phyloP scores from a whole-genome alignment of 2,888 invertebrate species.

The Hirtodrosophila confusa region DNA sequence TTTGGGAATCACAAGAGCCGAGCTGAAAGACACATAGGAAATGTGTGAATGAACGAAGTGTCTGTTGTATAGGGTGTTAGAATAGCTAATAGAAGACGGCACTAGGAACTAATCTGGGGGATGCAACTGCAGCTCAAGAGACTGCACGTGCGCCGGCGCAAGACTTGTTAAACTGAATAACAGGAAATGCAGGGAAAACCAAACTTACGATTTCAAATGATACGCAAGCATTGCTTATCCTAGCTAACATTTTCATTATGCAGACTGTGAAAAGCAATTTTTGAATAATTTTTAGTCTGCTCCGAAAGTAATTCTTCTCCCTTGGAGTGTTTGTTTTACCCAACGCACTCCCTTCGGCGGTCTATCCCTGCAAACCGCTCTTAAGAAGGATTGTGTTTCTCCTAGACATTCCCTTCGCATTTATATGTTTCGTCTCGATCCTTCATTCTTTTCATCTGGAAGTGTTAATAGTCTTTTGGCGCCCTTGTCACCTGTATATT shows the following conservation, averaged over 20 bases:
- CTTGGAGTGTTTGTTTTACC: too few species aligned
- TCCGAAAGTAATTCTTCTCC: too few species aligned
- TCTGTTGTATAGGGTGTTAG: constrained; percentile 1
- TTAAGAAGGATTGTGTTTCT: too few species aligned
- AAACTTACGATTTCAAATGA: not conserved
- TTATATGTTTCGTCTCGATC: too few species aligned
- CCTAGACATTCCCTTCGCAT: too few species aligned
- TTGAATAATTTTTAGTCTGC: too few species aligned
- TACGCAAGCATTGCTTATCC: constrained; percentile 4
- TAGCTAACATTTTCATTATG: not conserved
- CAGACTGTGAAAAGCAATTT: too few species aligned
- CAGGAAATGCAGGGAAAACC: constrained; percentile 13
- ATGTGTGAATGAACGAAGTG: constrained; percentile 15
- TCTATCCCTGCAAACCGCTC: too few species aligned
- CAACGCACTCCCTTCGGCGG: too few species aligned
- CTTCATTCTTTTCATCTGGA: too few species aligned
- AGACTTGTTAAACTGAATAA: constrained; percentile 33
- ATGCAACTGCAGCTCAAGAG: constrained; percentile 16
- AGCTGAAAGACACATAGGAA: constrained; percentile 28
- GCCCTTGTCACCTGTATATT: too few species aligned
- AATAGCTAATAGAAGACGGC: not conserved
- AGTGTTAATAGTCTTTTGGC: too few species aligned
- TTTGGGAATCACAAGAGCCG: constrained; percentile 1
- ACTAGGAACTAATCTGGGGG: not conserved
- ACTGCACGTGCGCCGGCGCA: constrained; percentile 46